Conservation (phyloP, 2,113 vertebrate species). For the Oreochromis spilurus region DNA sequence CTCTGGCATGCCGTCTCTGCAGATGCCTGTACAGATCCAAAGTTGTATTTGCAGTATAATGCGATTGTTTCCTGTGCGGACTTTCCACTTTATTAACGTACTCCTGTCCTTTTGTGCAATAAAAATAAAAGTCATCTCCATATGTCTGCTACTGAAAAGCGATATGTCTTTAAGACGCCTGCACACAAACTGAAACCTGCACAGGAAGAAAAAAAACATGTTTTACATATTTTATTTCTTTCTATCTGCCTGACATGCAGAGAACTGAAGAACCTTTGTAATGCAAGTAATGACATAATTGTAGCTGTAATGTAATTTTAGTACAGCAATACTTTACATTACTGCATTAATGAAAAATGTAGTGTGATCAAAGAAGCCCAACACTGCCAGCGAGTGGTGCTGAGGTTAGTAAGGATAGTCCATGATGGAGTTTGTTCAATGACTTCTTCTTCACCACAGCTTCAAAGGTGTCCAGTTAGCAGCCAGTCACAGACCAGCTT, state of each 20-base stretch:
- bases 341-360: not conserved
- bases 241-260: not conserved
- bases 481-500: not conserved
- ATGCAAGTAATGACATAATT: not conserved
- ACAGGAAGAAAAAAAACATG: not conserved
- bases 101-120: accelerated
- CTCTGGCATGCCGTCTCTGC: not conserved
- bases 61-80: not conserved
- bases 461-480: not conserved
- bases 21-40: not conserved
- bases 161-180: accelerated
- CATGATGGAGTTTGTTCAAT: not conserved
- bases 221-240: not conserved
- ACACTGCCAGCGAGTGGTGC: not conserved
- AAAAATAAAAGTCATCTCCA: not conserved
- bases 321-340: not conserved
- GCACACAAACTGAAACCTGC: not conserved
- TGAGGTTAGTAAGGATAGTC: not conserved
- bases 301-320: not conserved
- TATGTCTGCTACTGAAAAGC: not conserved
- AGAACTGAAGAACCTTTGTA: not conserved
- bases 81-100: not conserved
- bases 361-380: not conserved
- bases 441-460: not conserved
- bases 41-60: not conserved